Percentiles rank a stretch among this genome's conserved stretches.
These are phyloP conservation scores for Onthophagus sagittarius DNA, from an alignment of 2,888 invertebrate genomes.

Conservation along the genomic window DNA sequence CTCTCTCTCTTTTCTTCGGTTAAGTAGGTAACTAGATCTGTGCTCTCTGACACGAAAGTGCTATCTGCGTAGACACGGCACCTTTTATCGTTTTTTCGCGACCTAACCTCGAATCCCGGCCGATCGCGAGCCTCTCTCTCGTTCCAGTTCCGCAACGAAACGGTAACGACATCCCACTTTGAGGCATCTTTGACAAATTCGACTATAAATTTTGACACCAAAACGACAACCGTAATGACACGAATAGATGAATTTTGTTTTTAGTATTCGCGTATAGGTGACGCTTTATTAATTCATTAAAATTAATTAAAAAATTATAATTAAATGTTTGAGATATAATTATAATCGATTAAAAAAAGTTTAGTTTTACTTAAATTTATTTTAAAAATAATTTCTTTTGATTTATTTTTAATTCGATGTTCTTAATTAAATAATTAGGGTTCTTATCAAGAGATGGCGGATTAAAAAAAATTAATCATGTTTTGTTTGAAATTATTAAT, in stretches of 20 bases:
- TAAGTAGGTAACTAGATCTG: background rate
- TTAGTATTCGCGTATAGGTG: too few relatives aligned
- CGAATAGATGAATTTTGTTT: background rate
- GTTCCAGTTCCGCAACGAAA: background rate
- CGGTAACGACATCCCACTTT: background rate
- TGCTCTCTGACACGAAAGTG: background rate
- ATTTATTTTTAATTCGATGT: too few relatives aligned
- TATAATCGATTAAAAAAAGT: too few relatives aligned
- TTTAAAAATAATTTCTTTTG: too few relatives aligned
- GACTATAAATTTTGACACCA: background rate
- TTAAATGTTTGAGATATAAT: too few relatives aligned
- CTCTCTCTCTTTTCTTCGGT: background rate
- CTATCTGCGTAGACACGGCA: background rate
- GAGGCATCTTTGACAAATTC: background rate
- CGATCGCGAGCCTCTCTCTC: background rate
- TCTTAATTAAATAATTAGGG: too few relatives aligned
- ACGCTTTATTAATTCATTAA: too few relatives aligned
- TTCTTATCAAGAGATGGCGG: too few relatives aligned
- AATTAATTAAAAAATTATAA: too few relatives aligned
- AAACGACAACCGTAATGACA: background rate
- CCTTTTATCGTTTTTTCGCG: background rate
- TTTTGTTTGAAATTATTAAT: too few relatives aligned
- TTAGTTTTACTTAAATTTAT: too few relatives aligned
- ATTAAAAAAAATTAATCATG: too few relatives aligned
- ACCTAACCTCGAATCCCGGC: background rate